Evolutionary conservation across 1,140 invertebrate species (phyloP).

Genomic region (Trypoxylus dichotomus): DNA sequence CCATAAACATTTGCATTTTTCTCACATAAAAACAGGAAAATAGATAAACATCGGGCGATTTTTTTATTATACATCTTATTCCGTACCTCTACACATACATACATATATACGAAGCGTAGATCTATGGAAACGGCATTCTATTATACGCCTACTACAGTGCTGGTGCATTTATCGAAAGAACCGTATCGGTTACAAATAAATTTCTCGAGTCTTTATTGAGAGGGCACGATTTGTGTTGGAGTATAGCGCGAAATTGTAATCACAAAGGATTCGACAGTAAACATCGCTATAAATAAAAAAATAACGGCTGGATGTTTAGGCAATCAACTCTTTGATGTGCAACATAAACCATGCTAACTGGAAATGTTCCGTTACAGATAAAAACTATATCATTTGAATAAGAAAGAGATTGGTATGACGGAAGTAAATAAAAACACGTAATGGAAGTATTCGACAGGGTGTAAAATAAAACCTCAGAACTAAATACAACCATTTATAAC

Average conservation of each 20-base stretch:
- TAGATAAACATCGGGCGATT: constrained; percentile 18
- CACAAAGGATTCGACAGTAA: background rate
- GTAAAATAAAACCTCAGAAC: too few relatives aligned
- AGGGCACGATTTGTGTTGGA: constrained; percentile 9
- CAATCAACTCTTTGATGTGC: background rate
- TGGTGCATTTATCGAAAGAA: constrained; percentile 12
- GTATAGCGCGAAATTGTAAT: constrained; percentile 13
- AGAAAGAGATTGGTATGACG: too few relatives aligned
- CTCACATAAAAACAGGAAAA: constrained; percentile 25
- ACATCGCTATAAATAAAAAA: constrained; percentile 16
- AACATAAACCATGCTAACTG: background rate
- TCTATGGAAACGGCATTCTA: background rate
- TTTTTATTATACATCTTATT: constrained; percentile 11
- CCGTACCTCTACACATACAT: background rate
- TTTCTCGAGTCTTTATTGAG: background rate
- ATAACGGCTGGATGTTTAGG: background rate
- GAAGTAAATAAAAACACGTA: too few relatives aligned
- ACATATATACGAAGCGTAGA: background rate
- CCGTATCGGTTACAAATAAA: background rate
- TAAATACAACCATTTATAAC: too few relatives aligned
- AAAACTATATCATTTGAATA: background rate
- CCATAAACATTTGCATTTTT: constrained; percentile 16
- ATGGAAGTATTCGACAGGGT: too few relatives aligned
- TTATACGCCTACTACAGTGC: constrained; percentile 1
- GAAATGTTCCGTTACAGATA: background rate